These are phyloP conservation scores for Romanogobio albipinnatus DNA, from an alignment of 2,113 vertebrate genomes.

Conservation along the genomic window DNA sequence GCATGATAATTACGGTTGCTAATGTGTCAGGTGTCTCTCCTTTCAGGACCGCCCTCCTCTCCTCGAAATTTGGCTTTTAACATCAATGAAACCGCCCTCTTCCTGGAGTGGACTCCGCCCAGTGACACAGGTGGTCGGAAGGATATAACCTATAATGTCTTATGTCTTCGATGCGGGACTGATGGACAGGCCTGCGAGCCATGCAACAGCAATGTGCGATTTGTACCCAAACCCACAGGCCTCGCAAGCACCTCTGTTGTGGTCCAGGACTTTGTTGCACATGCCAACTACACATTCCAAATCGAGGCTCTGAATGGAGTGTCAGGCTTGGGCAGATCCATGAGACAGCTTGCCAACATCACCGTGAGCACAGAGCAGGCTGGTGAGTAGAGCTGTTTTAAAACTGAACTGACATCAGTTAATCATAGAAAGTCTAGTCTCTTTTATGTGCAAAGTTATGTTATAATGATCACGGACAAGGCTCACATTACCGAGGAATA, in stretches of 20 bases:
- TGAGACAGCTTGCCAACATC: slow-evolving; percentile 86
- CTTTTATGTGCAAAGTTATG: background rate
- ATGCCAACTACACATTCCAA: slow-evolving; percentile 95
- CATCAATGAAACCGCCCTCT: slow-evolving; percentile 94
- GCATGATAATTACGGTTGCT: slow-evolving; percentile 1
- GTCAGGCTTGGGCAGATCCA: slow-evolving; percentile 83
- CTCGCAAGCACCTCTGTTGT: slow-evolving; percentile 88
- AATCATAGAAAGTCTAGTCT: background rate
- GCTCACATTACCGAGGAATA: background rate
- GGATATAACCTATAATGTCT: slow-evolving; percentile 91
- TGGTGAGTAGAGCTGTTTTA: slow-evolving; percentile 79
- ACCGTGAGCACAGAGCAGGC: slow-evolving; percentile 90
- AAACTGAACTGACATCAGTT: background rate
- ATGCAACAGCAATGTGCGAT: slow-evolving; percentile 89
- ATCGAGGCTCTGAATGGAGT: slow-evolving; percentile 94
- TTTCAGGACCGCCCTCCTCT: slow-evolving; percentile 84
- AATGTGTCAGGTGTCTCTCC: slow-evolving; percentile 42
- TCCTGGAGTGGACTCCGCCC: slow-evolving; percentile 95
- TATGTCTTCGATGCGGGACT: slow-evolving; percentile 89
- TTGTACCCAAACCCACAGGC: slow-evolving; percentile 86
- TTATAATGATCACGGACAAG: background rate
- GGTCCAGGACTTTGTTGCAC: slow-evolving; percentile 88
- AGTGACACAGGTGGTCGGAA: slow-evolving; percentile 90
- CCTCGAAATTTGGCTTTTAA: slow-evolving; percentile 87
- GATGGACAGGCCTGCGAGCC: slow-evolving; percentile 83